Conservation (phyloP, 2,888 invertebrate species). For the Cephalotes varians region DNA sequence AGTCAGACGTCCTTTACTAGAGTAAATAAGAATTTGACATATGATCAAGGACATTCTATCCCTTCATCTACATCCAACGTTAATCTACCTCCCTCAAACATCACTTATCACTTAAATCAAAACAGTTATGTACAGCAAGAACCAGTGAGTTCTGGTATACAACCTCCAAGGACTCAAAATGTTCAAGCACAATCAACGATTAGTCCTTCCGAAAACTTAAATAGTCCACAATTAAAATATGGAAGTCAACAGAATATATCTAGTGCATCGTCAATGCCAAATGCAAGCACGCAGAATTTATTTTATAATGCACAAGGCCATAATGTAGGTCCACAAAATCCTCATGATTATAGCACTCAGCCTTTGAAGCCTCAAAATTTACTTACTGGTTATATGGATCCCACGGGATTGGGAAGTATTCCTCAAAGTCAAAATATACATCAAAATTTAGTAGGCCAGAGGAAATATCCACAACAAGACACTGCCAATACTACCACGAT, state of each 20-base stretch:
- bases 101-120: slow-evolving; percentile 38
- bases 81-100: slow-evolving; percentile 37
- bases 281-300: slow-evolving; percentile 32
- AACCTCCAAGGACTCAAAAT: background rate
- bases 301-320: slow-evolving; percentile 13
- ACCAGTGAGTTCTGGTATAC: slow-evolving; percentile 3
- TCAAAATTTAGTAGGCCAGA: slow-evolving; percentile 79
- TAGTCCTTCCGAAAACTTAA: slow-evolving; percentile 15
- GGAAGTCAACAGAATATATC: slow-evolving; percentile 52
- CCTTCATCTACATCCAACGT: background rate
- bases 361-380: slow-evolving; percentile 39
- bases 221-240: slow-evolving; percentile 62
- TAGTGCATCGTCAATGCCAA: slow-evolving; percentile 5
- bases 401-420: slow-evolving; percentile 49
- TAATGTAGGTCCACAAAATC: background rate
- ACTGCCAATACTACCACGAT: slow-evolving; percentile 68
- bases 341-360: slow-evolving; percentile 37
- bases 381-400: slow-evolving; percentile 57
- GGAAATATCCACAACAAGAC: slow-evolving; percentile 76
- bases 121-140: slow-evolving; percentile 40
- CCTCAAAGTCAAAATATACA: slow-evolving; percentile 68
- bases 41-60: slow-evolving; percentile 34
- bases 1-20: slow-evolving; percentile 19
- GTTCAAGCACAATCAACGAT: slow-evolving; percentile 25
- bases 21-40: background rate